Evolutionary conservation across 2,888 invertebrate species (phyloP).

Genomic region (Mesorhabditis spiculigera): DNA sequence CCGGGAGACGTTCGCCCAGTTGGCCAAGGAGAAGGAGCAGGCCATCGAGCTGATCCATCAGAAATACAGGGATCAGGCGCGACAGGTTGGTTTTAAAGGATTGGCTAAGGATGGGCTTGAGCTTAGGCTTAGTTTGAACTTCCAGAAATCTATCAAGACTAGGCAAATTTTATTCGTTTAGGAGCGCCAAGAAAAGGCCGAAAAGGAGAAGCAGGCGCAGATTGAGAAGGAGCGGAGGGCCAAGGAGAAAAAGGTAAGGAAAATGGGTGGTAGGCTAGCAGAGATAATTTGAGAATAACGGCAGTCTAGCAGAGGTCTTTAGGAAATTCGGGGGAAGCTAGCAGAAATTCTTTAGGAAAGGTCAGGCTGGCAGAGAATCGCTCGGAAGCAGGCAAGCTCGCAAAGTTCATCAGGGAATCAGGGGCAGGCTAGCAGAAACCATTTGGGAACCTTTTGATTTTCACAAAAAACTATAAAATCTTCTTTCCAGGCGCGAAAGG

Average conservation of each 20-base stretch:
- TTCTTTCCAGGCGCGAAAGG: neutral
- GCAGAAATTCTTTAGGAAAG: too few species aligned
- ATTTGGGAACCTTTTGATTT: too few species aligned
- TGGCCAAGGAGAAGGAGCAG: slow-evolving; percentile 39
- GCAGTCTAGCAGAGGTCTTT: too few species aligned
- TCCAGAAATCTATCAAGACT: neutral
- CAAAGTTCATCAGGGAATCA: too few species aligned
- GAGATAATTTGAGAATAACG: too few species aligned
- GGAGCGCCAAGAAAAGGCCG: neutral
- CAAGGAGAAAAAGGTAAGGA: too few species aligned
- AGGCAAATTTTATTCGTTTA: neutral
- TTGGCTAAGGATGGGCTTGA: neutral
- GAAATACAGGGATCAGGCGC: slow-evolving; percentile 14
- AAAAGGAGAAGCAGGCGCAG: neutral
- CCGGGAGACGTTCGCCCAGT: slow-evolving; percentile 29
- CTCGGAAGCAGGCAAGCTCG: too few species aligned
- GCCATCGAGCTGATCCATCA: slow-evolving; percentile 19
- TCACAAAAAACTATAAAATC: too few species aligned
- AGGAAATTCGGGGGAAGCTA: too few species aligned
- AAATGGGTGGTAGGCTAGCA: too few species aligned
- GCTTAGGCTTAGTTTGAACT: neutral
- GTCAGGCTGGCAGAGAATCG: too few species aligned
- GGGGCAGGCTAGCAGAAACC: too few species aligned
- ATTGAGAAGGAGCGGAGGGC: neutral
- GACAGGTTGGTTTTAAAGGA: neutral